A percentile compares a stretch with the other conserved stretches of the same genome.
Conservation (phyloP, 2,888 invertebrate genomes). For the Rhynchonema sp. region DNA sequence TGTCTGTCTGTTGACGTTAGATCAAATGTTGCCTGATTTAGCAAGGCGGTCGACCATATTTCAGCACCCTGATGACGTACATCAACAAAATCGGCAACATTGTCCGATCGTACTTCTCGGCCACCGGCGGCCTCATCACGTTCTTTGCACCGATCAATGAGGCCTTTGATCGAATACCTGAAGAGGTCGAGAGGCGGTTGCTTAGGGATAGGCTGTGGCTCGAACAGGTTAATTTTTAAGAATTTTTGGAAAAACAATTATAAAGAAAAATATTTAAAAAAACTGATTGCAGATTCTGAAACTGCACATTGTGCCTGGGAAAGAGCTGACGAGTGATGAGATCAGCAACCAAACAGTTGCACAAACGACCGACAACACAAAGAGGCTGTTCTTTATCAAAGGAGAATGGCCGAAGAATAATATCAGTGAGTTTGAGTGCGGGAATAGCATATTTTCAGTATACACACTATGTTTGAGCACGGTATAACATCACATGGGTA, state of each 20-base stretch:
- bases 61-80: slow-evolving; percentile 24
- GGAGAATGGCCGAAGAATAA: slow-evolving; percentile 29
- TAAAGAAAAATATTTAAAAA: too few species aligned
- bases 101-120: slow-evolving; percentile 21
- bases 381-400: slow-evolving; percentile 22
- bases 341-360: slow-evolving; percentile 27
- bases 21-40: too few species aligned
- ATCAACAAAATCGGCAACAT: slow-evolving; percentile 26
- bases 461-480: too few species aligned
- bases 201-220: slow-evolving; percentile 26
- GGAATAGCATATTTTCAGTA: too few species aligned
- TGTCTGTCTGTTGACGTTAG: too few species aligned
- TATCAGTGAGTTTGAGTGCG: slow-evolving; percentile 24
- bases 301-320: slow-evolving; percentile 26
- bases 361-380: slow-evolving; percentile 25
- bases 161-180: slow-evolving; percentile 27
- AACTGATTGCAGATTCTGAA: slow-evolving; percentile 21
- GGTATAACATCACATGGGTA: too few species aligned
- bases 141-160: slow-evolving; percentile 29
- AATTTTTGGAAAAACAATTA: too few species aligned
- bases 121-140: slow-evolving; percentile 21
- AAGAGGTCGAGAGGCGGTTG: slow-evolving; percentile 23
- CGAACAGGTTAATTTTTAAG: slow-evolving; percentile 18
- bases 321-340: slow-evolving; percentile 25
- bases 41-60: too few species aligned